Evolutionary conservation across 2,113 vertebrate species (phyloP).

Genomic region (Oxyura jamaicensis): DNA sequence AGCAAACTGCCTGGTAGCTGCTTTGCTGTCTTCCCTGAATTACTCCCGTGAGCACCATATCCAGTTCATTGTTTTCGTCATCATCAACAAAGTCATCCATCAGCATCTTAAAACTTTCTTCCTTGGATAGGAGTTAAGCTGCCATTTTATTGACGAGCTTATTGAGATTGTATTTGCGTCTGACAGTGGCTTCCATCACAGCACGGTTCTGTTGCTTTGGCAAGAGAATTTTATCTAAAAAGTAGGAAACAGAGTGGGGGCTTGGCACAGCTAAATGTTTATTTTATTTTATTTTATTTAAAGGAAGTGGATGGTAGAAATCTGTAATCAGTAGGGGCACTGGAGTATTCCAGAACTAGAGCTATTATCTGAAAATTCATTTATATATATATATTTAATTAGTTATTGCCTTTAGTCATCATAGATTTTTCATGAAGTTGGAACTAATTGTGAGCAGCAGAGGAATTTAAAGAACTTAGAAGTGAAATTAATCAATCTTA

Average conservation of each 20-base stretch:
- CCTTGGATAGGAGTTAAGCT: neutral
- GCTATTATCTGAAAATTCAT: neutral
- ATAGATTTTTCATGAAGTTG: neutral
- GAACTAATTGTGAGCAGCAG: neutral
- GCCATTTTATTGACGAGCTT: constrained; percentile 7
- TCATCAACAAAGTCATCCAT: neutral
- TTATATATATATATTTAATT: neutral
- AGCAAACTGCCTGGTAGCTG: neutral
- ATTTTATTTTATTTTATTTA: too few relatives aligned
- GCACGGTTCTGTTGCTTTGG: neutral
- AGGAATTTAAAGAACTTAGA: neutral
- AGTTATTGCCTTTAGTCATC: neutral
- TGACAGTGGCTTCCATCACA: constrained; percentile 2
- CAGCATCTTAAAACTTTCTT: neutral
- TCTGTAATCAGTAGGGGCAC: neutral
- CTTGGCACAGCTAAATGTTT: neutral
- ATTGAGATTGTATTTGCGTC: neutral
- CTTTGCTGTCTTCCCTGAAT: neutral
- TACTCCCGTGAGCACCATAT: neutral
- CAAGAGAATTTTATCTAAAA: neutral
- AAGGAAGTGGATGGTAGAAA: neutral
- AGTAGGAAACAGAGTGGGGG: neutral
- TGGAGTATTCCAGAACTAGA: neutral
- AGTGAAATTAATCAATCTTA: neutral
- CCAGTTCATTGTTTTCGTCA: constrained; percentile 9